A percentile compares a stretch with the other conserved stretches of the same genome.
phyloP scores from a whole-genome alignment of 2,888 invertebrate genomes.

The Megaustenia siamemsis region DNA sequence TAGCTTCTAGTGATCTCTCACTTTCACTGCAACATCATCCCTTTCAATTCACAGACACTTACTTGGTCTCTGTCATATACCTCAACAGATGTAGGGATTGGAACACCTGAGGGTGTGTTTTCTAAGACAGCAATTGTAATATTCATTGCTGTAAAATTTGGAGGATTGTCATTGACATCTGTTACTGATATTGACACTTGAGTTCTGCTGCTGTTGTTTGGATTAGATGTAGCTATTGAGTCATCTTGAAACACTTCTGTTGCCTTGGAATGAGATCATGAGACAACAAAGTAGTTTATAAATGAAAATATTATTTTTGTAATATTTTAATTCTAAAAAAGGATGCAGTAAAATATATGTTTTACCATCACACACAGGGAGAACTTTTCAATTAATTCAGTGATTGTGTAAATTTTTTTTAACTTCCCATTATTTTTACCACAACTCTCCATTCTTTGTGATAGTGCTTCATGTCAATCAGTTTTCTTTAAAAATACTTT shows the following conservation, averaged over 20 bases:
- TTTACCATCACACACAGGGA: too few species aligned
- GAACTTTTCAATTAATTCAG: too few species aligned
- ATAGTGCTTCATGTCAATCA: too few species aligned
- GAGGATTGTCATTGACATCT: conserved; percentile 75
- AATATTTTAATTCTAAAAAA: too few species aligned
- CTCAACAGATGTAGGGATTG: conserved; percentile 65
- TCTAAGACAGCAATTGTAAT: conserved; percentile 84
- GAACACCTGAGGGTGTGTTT: conserved; percentile 78
- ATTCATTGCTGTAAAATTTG: conserved; percentile 66
- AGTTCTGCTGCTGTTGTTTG: conserved; percentile 82
- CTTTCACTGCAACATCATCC: not conserved
- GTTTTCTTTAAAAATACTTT: too few species aligned
- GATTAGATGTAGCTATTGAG: not conserved
- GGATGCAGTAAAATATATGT: too few species aligned
- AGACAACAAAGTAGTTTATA: too few species aligned
- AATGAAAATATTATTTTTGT: too few species aligned
- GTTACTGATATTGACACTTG: conserved; percentile 77
- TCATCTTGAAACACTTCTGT: conserved; percentile 34
- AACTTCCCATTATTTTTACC: too few species aligned
- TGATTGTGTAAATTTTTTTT: too few species aligned
- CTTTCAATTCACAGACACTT: not conserved
- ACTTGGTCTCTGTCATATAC: conserved; percentile 53
- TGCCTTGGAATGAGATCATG: not conserved
- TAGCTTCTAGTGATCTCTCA: not conserved
- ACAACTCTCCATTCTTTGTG: too few species aligned